Percentiles rank a stretch among this genome's conserved stretches.
Conservation (phyloP, 1,140 invertebrate genomes). For the Thaumatotibia leucotreta region DNA sequence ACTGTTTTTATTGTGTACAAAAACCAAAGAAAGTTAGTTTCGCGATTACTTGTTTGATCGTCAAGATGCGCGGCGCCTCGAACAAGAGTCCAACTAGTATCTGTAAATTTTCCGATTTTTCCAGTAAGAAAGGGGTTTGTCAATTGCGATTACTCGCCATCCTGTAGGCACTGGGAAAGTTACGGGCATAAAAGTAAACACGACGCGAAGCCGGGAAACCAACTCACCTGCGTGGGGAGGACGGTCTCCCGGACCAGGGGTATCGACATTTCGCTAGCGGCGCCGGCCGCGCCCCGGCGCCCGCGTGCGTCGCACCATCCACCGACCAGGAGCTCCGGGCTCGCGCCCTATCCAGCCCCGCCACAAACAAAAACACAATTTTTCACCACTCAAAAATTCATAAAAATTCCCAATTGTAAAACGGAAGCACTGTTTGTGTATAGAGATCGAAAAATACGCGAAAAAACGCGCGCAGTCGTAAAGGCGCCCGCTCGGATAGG, state of each 20-base stretch:
- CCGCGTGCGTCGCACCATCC: slow-evolving; percentile 66
- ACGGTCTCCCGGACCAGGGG: slow-evolving; percentile 70
- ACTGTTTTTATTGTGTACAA: no score
- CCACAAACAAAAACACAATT: slow-evolving; percentile 54
- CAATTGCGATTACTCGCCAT: no score
- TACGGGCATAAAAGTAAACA: no score
- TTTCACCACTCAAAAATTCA: slow-evolving; percentile 23
- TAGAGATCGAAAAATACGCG: slow-evolving; percentile 22
- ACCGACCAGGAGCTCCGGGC: slow-evolving; percentile 58
- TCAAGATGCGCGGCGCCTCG: not conserved
- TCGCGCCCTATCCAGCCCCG: slow-evolving; percentile 32
- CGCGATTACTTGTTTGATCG: slow-evolving; percentile 13
- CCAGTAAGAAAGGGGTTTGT: no score
- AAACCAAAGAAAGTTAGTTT: not conserved
- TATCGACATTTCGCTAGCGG: slow-evolving; percentile 74
- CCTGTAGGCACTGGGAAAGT: not conserved
- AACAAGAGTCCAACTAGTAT: no score
- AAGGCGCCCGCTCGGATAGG: slow-evolving; percentile 41
- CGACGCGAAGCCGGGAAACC: slow-evolving; percentile 35
- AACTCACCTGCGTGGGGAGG: slow-evolving; percentile 69
- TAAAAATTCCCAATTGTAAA: not conserved
- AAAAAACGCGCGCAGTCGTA: slow-evolving; percentile 28
- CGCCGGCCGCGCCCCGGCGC: slow-evolving; percentile 72
- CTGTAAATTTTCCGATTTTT: no score
- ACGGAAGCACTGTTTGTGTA: slow-evolving; percentile 3